Conservation (phyloP, 2,113 vertebrate species). For the Platichthys flesus region DNA sequence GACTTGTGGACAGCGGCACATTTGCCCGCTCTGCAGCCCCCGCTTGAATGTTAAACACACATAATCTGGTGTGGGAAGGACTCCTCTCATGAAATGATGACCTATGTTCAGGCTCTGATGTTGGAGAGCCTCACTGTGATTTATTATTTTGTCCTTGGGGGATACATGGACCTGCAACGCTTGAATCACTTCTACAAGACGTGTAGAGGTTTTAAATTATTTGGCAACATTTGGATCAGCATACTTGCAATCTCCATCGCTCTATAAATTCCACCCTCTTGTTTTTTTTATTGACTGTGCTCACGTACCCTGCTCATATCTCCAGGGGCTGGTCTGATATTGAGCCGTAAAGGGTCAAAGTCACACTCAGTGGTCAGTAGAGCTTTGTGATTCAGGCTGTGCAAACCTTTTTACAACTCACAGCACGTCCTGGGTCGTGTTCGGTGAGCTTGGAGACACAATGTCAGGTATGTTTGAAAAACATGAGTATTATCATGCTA, state of each 20-base stretch:
- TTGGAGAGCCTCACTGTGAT: not conserved
- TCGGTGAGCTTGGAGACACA: not conserved
- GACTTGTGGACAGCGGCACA: slow-evolving; percentile 38
- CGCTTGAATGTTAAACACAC: not conserved
- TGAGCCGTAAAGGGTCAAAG: slow-evolving; percentile 15
- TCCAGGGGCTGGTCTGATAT: slow-evolving; percentile 2
- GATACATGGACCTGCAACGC: not conserved
- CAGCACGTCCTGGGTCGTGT: slow-evolving; percentile 29
- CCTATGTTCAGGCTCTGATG: not conserved
- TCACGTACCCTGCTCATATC: not conserved
- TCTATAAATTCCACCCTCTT: accelerated
- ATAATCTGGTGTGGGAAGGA: not conserved
- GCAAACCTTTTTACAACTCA: slow-evolving; percentile 21
- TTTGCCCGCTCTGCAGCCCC: not conserved
- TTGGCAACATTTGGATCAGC: not conserved
- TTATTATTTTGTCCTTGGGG: not conserved
- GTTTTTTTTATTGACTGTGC: not conserved
- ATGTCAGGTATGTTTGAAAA: not conserved
- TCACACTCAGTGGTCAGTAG: slow-evolving; percentile 17
- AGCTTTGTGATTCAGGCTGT: slow-evolving; percentile 41
- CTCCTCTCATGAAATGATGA: not conserved
- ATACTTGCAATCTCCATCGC: not conserved
- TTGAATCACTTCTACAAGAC: slow-evolving; percentile 8
- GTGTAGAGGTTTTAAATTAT: slow-evolving; percentile 10
- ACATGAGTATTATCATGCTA: not conserved